Evolutionary conservation across 2,797 vertebrate species (phyloP), one percentile per base, ranked within the genome.

Genomic region (Novumbra hubbsi): DNA sequence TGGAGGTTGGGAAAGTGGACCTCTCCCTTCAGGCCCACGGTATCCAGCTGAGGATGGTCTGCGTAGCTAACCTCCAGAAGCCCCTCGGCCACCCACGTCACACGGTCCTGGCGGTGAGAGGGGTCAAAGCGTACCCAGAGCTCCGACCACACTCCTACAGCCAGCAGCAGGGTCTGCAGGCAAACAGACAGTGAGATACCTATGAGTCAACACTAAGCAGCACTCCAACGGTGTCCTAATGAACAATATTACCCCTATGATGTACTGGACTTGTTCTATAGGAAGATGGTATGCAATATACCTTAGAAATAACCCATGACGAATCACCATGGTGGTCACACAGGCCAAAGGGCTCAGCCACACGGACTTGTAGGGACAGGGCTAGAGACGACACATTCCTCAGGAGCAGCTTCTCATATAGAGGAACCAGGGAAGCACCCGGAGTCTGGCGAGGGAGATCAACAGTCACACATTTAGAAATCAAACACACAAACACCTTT

Each of bases 111-210:
- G 74, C 65, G 77, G 78, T 85, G 92, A 41, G 77, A 60, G 65
- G 96, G 94, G 83, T 97, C 90, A 80, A 98, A 97, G 70, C 90
- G 82, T 2, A 98, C 65, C 81, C 89, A 94, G 50, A 97, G 48
- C 16, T 90, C 87, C 41, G 83, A 83, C 70, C 92, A 81, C 79
- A 79, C 85, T 21, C 88, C 82, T 1, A 83, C 65, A 4, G 79
- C 86, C 89, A 99, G 73, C 75, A 84, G 84, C 63, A 95, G 7
- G 8, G 86, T 88, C 97, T 98, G 81, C 5, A 82, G 76, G 73
- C 83, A 28, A 80, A 74, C 7, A 71, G 63, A 74, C 24, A 75
- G 41, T 55, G 64, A 4, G 2, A 9, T 16, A 57, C 5, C 69
- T 68, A 71, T 34, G 45, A 74, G 49, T 71, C 28, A 32, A 19